Percentiles rank a stretch among this genome's conserved stretches.
phyloP scores from a whole-genome alignment of 2,113 vertebrate species.

The Aptenodytes forsteri region DNA sequence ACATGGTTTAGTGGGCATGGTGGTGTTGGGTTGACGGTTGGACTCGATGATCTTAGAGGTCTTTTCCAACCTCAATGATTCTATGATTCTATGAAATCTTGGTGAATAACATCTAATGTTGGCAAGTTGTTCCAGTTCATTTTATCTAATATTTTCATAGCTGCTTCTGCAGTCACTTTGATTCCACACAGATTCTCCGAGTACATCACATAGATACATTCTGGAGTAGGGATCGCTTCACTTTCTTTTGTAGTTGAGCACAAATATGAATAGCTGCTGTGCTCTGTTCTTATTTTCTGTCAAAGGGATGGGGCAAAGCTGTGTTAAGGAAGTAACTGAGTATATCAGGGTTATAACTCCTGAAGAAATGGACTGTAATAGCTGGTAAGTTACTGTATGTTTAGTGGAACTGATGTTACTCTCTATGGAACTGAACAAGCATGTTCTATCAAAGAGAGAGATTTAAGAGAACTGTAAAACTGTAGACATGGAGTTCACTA shows the following conservation, averaged over 20 bases:
- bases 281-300: background rate
- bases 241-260: background rate
- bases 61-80: no score
- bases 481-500: background rate
- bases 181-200: background rate
- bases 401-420: background rate
- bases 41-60: no score
- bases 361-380: background rate
- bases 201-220: background rate
- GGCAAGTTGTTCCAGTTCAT: background rate
- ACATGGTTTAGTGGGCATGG: no score
- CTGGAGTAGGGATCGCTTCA: background rate
- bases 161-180: background rate
- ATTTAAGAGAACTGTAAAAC: background rate
- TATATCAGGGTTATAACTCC: background rate
- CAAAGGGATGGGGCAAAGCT: background rate
- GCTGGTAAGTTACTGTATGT: background rate
- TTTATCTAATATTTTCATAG: background rate
- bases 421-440: background rate
- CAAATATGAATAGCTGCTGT: background rate
- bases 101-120: background rate
- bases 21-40: no score
- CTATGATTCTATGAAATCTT: background rate
- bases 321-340: background rate
- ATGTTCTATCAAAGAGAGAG: background rate